Evolutionary conservation across 2,113 vertebrate species (phyloP).

Genomic region (Crotophaga sulcirostris): DNA sequence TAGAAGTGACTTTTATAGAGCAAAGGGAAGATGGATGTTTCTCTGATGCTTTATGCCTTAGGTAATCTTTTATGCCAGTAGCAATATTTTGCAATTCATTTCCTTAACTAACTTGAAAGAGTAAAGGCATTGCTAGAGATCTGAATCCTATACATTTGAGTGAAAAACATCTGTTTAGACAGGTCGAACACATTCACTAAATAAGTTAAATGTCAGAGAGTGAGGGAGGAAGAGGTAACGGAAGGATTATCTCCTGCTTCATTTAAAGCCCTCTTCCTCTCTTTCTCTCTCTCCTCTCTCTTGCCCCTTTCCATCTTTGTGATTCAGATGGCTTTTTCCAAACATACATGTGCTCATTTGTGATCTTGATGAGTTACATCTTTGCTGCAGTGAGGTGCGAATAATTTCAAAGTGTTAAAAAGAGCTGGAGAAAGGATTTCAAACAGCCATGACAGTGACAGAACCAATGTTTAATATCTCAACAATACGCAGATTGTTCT

Average conservation of each 20-base stretch:
- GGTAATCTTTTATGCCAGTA: slow-evolving; percentile 7
- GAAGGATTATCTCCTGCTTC: background rate
- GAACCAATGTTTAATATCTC: background rate
- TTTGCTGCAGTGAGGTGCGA: background rate
- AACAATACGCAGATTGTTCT: background rate
- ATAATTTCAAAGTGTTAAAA: background rate
- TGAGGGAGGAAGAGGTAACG: background rate
- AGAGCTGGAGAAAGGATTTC: background rate
- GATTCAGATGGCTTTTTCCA: background rate
- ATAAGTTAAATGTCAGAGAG: background rate
- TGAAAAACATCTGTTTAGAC: slow-evolving; percentile 24
- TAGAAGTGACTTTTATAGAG: background rate
- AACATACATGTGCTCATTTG: background rate
- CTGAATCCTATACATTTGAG: background rate
- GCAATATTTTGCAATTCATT: slow-evolving; percentile 18
- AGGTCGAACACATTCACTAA: background rate
- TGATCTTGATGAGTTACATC: background rate
- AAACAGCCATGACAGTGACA: background rate
- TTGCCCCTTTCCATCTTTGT: background rate
- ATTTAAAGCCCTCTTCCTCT: background rate
- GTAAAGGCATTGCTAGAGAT: background rate
- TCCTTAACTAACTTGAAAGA: slow-evolving; percentile 12
- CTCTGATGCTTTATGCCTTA: background rate
- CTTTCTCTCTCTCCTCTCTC: background rate
- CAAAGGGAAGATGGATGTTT: background rate